phyloP scores from a whole-genome alignment of 2,797 vertebrate genomes.

The Syngnathus rostellatus region DNA sequence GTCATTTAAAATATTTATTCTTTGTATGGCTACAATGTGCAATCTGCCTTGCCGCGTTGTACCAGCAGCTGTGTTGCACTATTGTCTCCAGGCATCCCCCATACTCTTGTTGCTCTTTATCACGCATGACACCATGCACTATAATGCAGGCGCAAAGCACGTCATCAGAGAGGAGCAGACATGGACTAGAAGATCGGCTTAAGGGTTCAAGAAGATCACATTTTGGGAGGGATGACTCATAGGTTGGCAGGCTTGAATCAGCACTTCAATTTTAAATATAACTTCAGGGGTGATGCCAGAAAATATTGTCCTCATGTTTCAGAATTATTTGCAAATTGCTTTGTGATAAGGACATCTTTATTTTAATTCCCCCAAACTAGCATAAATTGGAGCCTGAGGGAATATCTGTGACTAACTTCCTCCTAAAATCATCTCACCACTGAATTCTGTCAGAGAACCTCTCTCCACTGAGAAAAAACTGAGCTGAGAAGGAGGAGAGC shows the following conservation, averaged over 20 bases:
- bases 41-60: slow-evolving; percentile 51
- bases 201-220: slow-evolving; percentile 52
- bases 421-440: slow-evolving; percentile 37
- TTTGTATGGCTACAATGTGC: slow-evolving; percentile 35
- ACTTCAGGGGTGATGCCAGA: slow-evolving; percentile 17
- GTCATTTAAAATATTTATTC: slow-evolving; percentile 54
- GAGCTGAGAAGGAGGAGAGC: slow-evolving; percentile 50
- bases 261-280: slow-evolving; percentile 25
- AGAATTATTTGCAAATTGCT: slow-evolving; percentile 43
- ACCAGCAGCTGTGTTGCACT: slow-evolving; percentile 45
- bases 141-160: slow-evolving; percentile 50
- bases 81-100: slow-evolving; percentile 38
- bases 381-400: slow-evolving; percentile 55
- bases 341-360: slow-evolving; percentile 43
- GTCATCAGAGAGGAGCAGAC: slow-evolving; percentile 59
- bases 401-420: slow-evolving; percentile 53
- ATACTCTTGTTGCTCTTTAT: slow-evolving; percentile 51
- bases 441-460: slow-evolving; percentile 62
- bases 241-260: slow-evolving; percentile 19
- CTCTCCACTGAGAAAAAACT: slow-evolving; percentile 54
- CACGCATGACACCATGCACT: slow-evolving; percentile 58
- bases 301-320: slow-evolving; percentile 34
- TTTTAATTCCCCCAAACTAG: slow-evolving; percentile 58
- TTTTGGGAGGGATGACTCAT: slow-evolving; percentile 50
- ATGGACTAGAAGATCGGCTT: slow-evolving; percentile 46